Conservation (phyloP, 2,888 invertebrate genomes). For the Hyles lineata region DNA sequence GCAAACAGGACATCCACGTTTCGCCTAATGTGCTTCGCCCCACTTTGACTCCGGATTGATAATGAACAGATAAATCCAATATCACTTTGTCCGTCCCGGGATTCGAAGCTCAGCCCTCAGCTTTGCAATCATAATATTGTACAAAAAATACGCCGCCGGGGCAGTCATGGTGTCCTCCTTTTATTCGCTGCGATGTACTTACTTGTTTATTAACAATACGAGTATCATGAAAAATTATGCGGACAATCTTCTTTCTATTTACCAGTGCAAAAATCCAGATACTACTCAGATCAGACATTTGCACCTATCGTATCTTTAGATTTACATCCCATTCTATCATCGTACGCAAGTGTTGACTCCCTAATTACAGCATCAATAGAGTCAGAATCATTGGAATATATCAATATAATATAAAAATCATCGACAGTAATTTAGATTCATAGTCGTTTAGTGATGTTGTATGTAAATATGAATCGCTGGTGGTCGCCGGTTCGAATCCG, state of each 20-base stretch:
- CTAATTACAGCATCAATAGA: slow-evolving; percentile 7
- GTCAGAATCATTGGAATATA: not conserved
- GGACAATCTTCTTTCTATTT: not conserved
- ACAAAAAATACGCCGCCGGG: no score
- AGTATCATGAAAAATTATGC: not conserved
- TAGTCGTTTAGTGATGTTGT: slow-evolving; percentile 21
- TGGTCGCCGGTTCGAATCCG: slow-evolving; percentile 48
- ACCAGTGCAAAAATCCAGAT: not conserved
- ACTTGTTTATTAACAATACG: not conserved
- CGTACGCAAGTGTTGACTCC: not conserved
- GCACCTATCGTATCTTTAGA: not conserved
- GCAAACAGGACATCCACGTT: no score
- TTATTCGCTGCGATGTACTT: no score
- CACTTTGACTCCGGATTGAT: no score
- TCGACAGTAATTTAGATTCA: slow-evolving; percentile 1
- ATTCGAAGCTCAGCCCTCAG: no score
- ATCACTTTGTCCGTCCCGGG: no score
- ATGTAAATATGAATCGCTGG: slow-evolving; percentile 42
- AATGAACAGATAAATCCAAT: no score
- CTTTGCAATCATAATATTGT: no score
- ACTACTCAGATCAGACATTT: no score
- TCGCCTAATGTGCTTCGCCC: no score
- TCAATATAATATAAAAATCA: slow-evolving; percentile 10
- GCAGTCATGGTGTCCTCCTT: no score
- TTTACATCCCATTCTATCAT: not conserved